A percentile compares a stretch with the other conserved stretches of the same genome.
phyloP scores from a whole-genome alignment of 1,140 invertebrate genomes.

The Delia radicum region DNA sequence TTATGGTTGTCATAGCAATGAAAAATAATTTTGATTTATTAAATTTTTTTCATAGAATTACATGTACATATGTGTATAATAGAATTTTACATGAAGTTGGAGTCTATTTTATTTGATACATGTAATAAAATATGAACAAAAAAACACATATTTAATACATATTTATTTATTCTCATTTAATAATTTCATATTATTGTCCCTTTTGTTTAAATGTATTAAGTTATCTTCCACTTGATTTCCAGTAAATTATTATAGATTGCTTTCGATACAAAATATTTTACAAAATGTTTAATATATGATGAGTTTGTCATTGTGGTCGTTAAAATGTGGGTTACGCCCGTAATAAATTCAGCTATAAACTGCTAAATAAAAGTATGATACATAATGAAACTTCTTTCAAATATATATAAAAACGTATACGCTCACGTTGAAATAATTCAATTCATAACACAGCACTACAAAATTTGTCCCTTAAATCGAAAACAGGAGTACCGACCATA shows the following conservation, averaged over 20 bases:
- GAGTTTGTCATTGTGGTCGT: no score
- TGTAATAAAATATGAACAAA: neutral
- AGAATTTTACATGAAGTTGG: neutral
- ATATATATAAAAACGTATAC: no score
- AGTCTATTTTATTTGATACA: neutral
- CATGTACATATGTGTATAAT: neutral
- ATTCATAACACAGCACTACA: no score
- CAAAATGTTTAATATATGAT: no score
- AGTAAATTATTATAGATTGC: neutral
- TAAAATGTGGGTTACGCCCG: no score
- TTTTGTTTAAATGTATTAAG: neutral
- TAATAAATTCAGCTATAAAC: no score
- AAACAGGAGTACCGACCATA: no score
- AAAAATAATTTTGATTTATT: slow-evolving; percentile 31
- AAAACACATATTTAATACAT: neutral
- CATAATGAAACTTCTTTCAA: no score
- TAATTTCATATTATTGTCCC: neutral
- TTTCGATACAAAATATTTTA: neutral
- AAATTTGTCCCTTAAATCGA: no score
- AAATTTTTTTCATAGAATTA: slow-evolving; percentile 7
- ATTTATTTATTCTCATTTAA: neutral
- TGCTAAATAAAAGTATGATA: no score
- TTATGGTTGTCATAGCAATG: slow-evolving; percentile 28
- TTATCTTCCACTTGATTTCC: neutral
- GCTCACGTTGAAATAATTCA: no score